Base-by-base conservation (phyloP, 1,140 invertebrate species). In the Asbolus verrucosus region DNA sequence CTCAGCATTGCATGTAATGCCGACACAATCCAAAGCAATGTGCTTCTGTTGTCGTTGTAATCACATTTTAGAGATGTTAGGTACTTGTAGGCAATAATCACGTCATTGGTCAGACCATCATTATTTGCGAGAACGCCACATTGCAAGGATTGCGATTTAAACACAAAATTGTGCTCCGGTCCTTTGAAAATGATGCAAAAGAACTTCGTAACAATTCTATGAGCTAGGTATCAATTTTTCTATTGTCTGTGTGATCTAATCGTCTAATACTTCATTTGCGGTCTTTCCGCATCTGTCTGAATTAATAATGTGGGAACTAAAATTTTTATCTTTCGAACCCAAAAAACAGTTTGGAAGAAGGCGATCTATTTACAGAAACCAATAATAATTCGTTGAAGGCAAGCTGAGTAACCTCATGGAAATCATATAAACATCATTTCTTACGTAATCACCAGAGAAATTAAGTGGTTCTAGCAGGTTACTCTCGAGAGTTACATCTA, bases 181-280 rank as follows among this genome's bases (percentile, higher is more conserved):
- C 46, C 21, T 24, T 27, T 27, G 18, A 54, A n/a, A 54, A 54
- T 27, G 33, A 13, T 54, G 46, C 46, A 54, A 54, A 2, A 16
- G 11, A 54, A 27, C 11, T 4, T 54, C 43, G 33, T 36, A 54
- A 54, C 46, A 24, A 16, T 63, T 39, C 61, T 63, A 63, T 13
- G 18, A 63, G 39, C 61, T 63, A n/a, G n/a, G n/a, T n/a, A 63
- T 63, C 16, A 62, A 54, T 24, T 50, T 63, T 36, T 63, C 61
- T 63, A 63, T 63, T 63, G 61, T 63, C 61, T 63, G 61, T 21
- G 19, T 63, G 61, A 63, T 41, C 61, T 63, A 63, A 63, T 63
- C 61, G 11, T 38, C 61, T 63, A 63, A 63, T 63, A 41, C 33
- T 63, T 19, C n/a, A 63, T 38, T 63, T 19, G 46, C 46, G 46